phyloP scores from a whole-genome alignment of 1,140 invertebrate genomes.

The Neodiprion pinetum region DNA sequence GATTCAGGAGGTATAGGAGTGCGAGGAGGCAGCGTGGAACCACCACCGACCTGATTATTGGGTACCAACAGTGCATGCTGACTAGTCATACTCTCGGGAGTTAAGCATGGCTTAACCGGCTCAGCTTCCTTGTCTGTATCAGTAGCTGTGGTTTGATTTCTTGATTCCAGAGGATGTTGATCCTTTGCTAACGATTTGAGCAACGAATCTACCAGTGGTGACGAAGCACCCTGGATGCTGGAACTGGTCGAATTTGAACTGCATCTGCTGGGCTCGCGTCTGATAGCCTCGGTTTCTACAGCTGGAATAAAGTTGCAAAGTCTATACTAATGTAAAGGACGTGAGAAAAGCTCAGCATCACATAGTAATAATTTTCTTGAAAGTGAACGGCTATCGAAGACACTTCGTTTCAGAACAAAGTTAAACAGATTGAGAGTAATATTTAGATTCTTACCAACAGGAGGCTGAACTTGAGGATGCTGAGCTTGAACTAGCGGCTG shows the following conservation, averaged over 20 bases:
- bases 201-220: conserved; percentile 62
- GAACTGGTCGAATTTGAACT: conserved; percentile 58
- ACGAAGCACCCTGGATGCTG: conserved; percentile 45
- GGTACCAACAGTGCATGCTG: conserved; percentile 57
- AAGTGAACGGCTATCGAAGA: not conserved
- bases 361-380: not conserved
- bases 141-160: conserved; percentile 58
- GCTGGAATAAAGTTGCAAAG: conserved; percentile 30
- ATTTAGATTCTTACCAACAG: conserved; percentile 18
- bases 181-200: conserved; percentile 67
- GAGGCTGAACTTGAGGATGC: conserved; percentile 26
- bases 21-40: conserved; percentile 55
- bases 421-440: conserved; percentile 13
- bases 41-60: conserved; percentile 59
- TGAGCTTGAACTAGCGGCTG: conserved; percentile 32
- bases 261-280: conserved; percentile 63
- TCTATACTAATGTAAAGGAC: not conserved
- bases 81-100: conserved; percentile 60
- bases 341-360: not conserved
- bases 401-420: conserved; percentile 27
- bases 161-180: conserved; percentile 62
- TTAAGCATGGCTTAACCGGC: conserved; percentile 47
- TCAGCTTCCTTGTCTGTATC: conserved; percentile 56
- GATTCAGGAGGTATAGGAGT: conserved; percentile 81
- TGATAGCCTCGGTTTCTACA: conserved; percentile 58